phyloP scores from a whole-genome alignment of 1,140 invertebrate genomes.

The Papilio helenus region DNA sequence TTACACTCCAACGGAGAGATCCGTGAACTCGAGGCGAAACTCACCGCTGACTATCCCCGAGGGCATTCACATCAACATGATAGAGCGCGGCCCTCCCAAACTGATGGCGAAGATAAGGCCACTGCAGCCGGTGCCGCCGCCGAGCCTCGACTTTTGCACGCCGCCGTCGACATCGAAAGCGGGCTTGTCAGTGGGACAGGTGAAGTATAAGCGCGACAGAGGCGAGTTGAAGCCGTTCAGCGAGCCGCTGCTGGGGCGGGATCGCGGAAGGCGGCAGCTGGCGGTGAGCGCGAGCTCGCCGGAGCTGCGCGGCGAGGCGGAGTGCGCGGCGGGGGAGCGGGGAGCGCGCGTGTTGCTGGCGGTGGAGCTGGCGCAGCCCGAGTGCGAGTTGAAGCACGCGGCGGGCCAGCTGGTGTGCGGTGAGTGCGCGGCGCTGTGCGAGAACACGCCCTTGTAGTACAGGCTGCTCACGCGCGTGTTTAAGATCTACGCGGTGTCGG shows the following conservation, averaged over 20 bases:
- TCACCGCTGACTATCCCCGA: slow-evolving; percentile 76
- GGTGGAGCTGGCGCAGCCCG: slow-evolving; percentile 68
- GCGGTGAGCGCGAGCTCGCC: slow-evolving; percentile 82
- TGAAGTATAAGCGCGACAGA: slow-evolving; percentile 39
- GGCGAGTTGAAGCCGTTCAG: slow-evolving; percentile 72
- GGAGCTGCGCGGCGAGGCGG: slow-evolving; percentile 66
- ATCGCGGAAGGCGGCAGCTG: slow-evolving; percentile 59
- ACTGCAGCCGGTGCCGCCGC: slow-evolving; percentile 53
- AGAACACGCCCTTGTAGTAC: slow-evolving; percentile 78
- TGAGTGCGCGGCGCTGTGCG: slow-evolving; percentile 56
- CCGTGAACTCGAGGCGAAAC: slow-evolving; percentile 71
- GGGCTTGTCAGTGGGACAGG: slow-evolving; percentile 38
- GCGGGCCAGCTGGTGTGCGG: slow-evolving; percentile 58
- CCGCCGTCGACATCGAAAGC: slow-evolving; percentile 50
- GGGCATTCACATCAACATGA: slow-evolving; percentile 85
- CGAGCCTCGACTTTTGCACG: slow-evolving; percentile 48
- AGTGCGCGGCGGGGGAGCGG: slow-evolving; percentile 48
- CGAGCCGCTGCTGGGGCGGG: slow-evolving; percentile 75
- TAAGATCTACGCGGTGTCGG: slow-evolving; percentile 73
- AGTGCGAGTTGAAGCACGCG: slow-evolving; percentile 54
- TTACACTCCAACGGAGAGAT: slow-evolving; percentile 90
- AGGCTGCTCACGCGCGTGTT: slow-evolving; percentile 79
- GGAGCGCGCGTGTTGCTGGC: slow-evolving; percentile 70
- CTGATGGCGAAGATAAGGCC: slow-evolving; percentile 66
- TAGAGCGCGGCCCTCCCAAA: slow-evolving; percentile 79